Conservation (phyloP, 2,797 vertebrate species). For the Schizopygopsis malacanthus region DNA sequence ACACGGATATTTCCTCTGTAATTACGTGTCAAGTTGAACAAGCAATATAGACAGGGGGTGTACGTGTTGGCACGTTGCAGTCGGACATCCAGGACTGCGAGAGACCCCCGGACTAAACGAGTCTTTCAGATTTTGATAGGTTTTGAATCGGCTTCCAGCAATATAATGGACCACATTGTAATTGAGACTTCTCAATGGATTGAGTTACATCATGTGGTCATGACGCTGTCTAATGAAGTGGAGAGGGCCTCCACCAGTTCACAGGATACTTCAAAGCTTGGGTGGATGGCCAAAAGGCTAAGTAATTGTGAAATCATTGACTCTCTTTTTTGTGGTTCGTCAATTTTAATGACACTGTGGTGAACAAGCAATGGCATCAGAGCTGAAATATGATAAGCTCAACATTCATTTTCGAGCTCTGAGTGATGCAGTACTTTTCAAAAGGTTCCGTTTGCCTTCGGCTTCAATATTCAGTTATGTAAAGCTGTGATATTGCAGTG, state of each 20-base stretch:
- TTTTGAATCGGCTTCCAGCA: constrained; percentile 68
- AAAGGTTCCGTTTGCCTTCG: neutral
- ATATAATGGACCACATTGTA: constrained; percentile 71
- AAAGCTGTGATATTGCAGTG: neutral
- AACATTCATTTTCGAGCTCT: constrained; percentile 38
- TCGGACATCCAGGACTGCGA: constrained; percentile 68
- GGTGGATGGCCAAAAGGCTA: constrained; percentile 73
- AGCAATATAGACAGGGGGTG: constrained; percentile 80
- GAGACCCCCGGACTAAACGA: constrained; percentile 81
- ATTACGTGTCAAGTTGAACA: constrained; percentile 88
- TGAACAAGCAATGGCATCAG: constrained; percentile 69
- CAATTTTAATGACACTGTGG: constrained; percentile 74
- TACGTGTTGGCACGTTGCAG: constrained; percentile 71
- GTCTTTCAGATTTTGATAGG: constrained; percentile 74
- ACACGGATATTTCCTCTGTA: constrained; percentile 87
- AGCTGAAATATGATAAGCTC: constrained; percentile 67
- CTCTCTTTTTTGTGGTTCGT: constrained; percentile 74
- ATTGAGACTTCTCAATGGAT: constrained; percentile 71
- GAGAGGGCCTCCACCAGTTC: constrained; percentile 71
- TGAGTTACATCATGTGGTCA: constrained; percentile 74
- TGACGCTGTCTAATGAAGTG: constrained; percentile 75
- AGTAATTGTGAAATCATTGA: constrained; percentile 79
- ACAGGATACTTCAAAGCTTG: constrained; percentile 77
- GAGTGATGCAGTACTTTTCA: neutral
- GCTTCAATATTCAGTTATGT: constrained; percentile 2